Conservation (phyloP, 2,888 invertebrate species). For the Griposia aprilina region DNA sequence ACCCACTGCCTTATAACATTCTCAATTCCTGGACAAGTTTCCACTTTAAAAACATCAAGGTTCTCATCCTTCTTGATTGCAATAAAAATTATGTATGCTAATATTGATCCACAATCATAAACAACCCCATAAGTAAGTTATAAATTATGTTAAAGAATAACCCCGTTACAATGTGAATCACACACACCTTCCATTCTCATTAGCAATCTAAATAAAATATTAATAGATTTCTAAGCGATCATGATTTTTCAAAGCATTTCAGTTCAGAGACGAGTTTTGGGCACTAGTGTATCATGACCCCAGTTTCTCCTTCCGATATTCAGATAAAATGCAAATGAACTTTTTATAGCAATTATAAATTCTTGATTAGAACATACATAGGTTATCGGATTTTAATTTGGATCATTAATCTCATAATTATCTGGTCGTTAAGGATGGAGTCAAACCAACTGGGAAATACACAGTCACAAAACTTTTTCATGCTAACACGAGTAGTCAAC, state of each 20-base stretch:
- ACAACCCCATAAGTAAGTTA: conserved; percentile 37
- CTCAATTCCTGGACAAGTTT: conserved; percentile 3
- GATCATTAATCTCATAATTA: conserved; percentile 31
- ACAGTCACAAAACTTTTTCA: not conserved
- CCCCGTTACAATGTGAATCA: conserved; percentile 53
- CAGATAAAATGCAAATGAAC: conserved; percentile 39
- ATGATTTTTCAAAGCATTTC: conserved; percentile 45
- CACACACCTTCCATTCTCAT: conserved; percentile 42
- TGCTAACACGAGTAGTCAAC: not conserved
- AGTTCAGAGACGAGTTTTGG: conserved; percentile 18
- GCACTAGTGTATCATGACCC: conserved; percentile 18
- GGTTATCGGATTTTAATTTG: conserved; percentile 39
- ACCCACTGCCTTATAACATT: conserved; percentile 3
- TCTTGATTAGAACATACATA: conserved; percentile 42
- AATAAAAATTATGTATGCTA: conserved; percentile 42
- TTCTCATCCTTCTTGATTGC: conserved; percentile 14
- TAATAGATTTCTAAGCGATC: conserved; percentile 19
- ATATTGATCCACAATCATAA: conserved; percentile 51
- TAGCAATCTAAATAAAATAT: conserved; percentile 37
- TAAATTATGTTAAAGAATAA: conserved; percentile 39
- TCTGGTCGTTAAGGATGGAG: not conserved
- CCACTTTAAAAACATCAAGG: conserved; percentile 13
- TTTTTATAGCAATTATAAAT: conserved; percentile 32
- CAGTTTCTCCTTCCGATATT: conserved; percentile 24
- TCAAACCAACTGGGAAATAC: conserved; percentile 9